Evolutionary conservation across 2,113 vertebrate species (phyloP).

Genomic region (Jaculus jaculus): DNA sequence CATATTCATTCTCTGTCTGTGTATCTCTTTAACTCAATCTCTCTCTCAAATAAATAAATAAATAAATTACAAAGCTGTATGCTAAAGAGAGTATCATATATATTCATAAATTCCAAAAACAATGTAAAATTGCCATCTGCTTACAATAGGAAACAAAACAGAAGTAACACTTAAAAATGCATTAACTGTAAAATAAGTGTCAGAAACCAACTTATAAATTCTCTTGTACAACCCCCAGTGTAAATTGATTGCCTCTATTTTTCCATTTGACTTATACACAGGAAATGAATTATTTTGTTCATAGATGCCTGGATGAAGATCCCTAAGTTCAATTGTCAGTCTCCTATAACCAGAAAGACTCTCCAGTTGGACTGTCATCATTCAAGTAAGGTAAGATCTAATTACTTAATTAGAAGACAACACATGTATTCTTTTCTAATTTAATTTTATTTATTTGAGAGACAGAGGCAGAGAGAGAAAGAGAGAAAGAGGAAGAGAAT

Average conservation of each 20-base stretch:
- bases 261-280: conserved; percentile 61
- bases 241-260: conserved; percentile 42
- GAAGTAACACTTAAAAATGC: background rate
- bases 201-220: conserved; percentile 10
- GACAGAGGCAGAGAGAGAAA: too few species aligned
- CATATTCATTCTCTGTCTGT: too few species aligned
- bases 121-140: background rate
- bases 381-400: conserved; percentile 59
- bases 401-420: conserved; percentile 62
- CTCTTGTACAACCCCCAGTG: background rate
- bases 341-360: conserved; percentile 11
- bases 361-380: background rate
- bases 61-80: background rate
- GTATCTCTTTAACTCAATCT: too few species aligned
- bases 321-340: background rate
- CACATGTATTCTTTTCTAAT: background rate
- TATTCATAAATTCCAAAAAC: conserved; percentile 4
- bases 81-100: background rate
- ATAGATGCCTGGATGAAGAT: conserved; percentile 53
- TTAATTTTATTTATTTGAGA: too few species aligned
- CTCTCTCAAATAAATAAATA: too few species aligned
- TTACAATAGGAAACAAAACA: conserved; percentile 13
- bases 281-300: conserved; percentile 48
- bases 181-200: conserved; percentile 40
- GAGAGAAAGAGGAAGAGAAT: too few species aligned